Percentiles rank a stretch among this genome's conserved stretches.
Evolutionary conservation across 2,888 invertebrate genomes (phyloP).

Genomic region (Pelosia muscerda): DNA sequence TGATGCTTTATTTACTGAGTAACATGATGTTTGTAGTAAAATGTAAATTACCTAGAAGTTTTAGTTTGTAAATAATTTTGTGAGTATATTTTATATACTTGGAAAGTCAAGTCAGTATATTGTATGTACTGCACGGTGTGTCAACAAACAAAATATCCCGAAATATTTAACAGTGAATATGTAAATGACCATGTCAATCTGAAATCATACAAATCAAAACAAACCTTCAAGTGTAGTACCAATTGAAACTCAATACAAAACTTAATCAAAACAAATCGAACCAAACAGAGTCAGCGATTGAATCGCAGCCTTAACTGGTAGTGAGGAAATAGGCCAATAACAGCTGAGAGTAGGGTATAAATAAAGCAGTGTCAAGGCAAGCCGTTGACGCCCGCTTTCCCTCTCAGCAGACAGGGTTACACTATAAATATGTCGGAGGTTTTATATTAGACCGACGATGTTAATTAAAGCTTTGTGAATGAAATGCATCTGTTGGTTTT

Average conservation of each 20-base stretch:
- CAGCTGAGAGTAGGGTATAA: slow-evolving; percentile 71
- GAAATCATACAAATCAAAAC: too few relatives aligned
- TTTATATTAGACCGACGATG: slow-evolving; percentile 33
- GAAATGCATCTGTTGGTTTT: background rate
- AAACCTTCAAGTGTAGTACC: background rate
- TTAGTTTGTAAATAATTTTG: too few relatives aligned
- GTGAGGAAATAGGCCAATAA: slow-evolving; percentile 67
- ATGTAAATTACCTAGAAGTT: too few relatives aligned
- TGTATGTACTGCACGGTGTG: too few relatives aligned
- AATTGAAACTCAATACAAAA: background rate
- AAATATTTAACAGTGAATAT: too few relatives aligned
- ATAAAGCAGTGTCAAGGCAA: slow-evolving; percentile 83
- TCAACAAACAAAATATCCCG: too few relatives aligned
- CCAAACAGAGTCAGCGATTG: slow-evolving; percentile 42
- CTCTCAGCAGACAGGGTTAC: slow-evolving; percentile 58
- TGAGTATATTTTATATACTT: too few relatives aligned
- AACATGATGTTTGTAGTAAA: too few relatives aligned
- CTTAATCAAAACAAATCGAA: slow-evolving; percentile 2
- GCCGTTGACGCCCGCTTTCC: slow-evolving; percentile 72
- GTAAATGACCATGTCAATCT: too few relatives aligned
- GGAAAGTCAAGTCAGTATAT: too few relatives aligned
- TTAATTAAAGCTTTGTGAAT: slow-evolving; percentile 33
- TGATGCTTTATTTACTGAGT: too few relatives aligned
- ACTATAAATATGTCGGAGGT: slow-evolving; percentile 61
- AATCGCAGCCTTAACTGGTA: slow-evolving; percentile 47